Percentiles rank a stretch among this genome's conserved stretches.
phyloP scores from a whole-genome alignment of 2,113 vertebrate genomes.

The Peucedramus taeniatus region DNA sequence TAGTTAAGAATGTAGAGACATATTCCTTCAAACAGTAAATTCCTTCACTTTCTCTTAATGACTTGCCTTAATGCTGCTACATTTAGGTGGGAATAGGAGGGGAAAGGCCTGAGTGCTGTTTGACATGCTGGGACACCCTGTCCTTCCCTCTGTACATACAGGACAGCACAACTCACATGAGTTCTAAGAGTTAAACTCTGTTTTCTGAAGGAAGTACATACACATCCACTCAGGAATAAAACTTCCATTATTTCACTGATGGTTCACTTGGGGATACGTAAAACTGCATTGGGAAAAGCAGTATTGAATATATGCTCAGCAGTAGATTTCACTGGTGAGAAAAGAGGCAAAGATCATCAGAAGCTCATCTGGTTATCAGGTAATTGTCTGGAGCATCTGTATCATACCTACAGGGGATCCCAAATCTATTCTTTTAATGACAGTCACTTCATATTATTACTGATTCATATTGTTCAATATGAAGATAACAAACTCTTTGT shows the following conservation, averaged over 20 bases:
- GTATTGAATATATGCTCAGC: background rate
- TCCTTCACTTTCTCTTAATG: background rate
- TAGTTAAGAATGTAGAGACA: background rate
- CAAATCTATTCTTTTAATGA: background rate
- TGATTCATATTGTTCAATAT: background rate
- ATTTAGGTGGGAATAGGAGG: background rate
- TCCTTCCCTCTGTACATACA: background rate
- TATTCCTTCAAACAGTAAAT: background rate
- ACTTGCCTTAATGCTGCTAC: background rate
- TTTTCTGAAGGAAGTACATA: background rate
- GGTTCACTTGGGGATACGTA: background rate
- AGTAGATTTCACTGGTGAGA: background rate
- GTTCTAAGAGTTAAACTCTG: background rate
- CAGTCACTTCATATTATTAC: background rate
- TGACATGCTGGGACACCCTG: background rate
- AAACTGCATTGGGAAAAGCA: background rate
- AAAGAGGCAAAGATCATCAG: background rate
- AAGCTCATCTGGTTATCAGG: background rate
- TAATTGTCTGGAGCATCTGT: background rate
- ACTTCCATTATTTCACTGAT: background rate
- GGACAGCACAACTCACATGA: background rate
- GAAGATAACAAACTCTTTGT: background rate
- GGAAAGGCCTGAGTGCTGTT: background rate
- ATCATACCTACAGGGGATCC: background rate
- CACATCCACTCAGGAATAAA: background rate